Base-by-base conservation (phyloP, 2,113 vertebrate species). In the Nibea coibor region DNA sequence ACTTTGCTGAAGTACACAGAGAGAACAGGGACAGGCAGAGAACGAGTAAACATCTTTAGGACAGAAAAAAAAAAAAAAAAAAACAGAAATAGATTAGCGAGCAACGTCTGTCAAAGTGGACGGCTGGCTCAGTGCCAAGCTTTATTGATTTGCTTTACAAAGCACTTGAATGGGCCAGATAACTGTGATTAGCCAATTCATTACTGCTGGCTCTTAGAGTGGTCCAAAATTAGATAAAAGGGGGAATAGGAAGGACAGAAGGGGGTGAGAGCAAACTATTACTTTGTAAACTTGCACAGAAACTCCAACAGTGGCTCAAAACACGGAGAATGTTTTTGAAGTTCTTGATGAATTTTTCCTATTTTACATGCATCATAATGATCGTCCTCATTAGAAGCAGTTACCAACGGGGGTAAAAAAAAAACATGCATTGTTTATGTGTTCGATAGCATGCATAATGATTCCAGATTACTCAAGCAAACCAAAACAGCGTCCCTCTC, bases 181-280 rank as follows among this genome's bases (percentile, higher is more conserved):
- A 93, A 93, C 93, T 93, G 91, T 93, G 93, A 95, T 95, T 94
- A 95, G 93, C 90, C 94, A 93, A 93, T 95, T 95, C 93, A 95
- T 95, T 95, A 95, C 87, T 80, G 94, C 85, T 83, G 89, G 86
- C 80, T 92, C 79, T 87, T 62, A 84, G 88, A 93, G 90, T 92
- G 88, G 72, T 82, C 87, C 83, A 87, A 91, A 94, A 94, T 94
- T 89, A 94, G 93, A 94, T 94, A 93, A 94, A 92, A 91, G 78
- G 75, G 75, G 66, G 70, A 31, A 77, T 39, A 24, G 79, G 73
- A 80, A 89, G 89, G 87, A 82, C 80, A 75, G 54, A 39, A 81
- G 65, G 35, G 84, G 57, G 72, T 9, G 31, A 59, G 67, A 57
- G 74, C 48, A 65, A 85, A 80, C 66, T 84, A 63, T 77, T 85